Evolutionary conservation across 2,113 vertebrate genomes (phyloP).

Genomic region (Dicrurus megarhynchus): DNA sequence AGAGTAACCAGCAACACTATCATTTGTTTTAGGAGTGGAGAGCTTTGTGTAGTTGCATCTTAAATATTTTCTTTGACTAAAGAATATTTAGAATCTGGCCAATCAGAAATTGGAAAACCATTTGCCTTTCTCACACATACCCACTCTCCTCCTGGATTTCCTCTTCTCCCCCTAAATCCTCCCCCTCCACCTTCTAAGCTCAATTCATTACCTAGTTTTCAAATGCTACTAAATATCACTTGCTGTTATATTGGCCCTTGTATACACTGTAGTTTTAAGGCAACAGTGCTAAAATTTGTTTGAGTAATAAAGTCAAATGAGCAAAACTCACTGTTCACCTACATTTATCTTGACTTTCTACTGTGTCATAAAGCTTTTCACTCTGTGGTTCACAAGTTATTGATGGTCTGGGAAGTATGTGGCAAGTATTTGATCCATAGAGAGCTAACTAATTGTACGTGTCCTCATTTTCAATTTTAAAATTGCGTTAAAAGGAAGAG

Average conservation of each 20-base stretch:
- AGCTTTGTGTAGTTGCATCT: neutral
- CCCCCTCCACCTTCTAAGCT: rapidly evolving
- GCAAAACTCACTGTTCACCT: neutral
- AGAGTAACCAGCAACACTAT: neutral
- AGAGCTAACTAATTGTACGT: neutral
- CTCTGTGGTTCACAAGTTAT: neutral
- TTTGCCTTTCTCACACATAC: neutral
- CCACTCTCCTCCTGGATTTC: neutral
- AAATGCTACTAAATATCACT: neutral
- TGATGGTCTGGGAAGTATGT: neutral
- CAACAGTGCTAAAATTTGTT: neutral
- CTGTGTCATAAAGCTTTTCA: neutral
- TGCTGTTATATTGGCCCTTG: neutral
- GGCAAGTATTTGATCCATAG: neutral
- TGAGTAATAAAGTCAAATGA: neutral
- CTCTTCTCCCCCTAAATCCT: rapidly evolving
- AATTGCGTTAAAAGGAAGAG: neutral
- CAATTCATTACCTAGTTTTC: neutral
- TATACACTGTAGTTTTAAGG: neutral
- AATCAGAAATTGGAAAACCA: neutral
- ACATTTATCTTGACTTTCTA: neutral
- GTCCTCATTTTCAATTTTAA: neutral
- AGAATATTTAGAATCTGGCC: neutral
- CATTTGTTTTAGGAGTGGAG: neutral
- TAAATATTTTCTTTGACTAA: neutral